Evolutionary conservation across 1,140 invertebrate species (phyloP).

Genomic region (Galendromus occidentalis): DNA sequence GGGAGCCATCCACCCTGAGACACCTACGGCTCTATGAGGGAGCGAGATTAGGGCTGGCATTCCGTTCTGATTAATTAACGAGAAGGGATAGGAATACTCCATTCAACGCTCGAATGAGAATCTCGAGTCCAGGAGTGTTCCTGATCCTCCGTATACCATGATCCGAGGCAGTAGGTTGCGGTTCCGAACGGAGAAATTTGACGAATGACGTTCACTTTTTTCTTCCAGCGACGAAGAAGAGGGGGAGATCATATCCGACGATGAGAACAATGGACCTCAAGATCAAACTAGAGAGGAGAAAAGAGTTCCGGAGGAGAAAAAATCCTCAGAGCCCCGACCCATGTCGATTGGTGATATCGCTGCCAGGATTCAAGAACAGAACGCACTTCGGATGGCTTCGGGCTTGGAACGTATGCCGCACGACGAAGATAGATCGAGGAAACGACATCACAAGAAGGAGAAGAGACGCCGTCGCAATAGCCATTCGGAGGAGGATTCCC

Average conservation of each 20-base stretch:
- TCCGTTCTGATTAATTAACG: no score
- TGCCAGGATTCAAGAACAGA: background rate
- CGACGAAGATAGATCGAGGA: background rate
- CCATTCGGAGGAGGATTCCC: background rate
- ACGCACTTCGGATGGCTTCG: background rate
- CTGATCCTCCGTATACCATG: no score
- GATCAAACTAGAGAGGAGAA: conserved; percentile 12
- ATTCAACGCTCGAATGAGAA: no score
- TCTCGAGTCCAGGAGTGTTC: no score
- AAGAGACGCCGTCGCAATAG: background rate
- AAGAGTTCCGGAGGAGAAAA: background rate
- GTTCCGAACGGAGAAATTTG: no score
- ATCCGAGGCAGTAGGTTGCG: no score
- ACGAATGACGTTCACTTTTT: no score
- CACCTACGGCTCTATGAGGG: no score
- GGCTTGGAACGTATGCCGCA: background rate
- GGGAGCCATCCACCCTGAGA: no score
- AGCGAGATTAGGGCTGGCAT: no score
- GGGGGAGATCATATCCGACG: conserved; percentile 13
- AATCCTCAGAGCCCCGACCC: background rate
- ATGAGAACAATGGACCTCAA: background rate
- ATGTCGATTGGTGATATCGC: conserved; percentile 4
- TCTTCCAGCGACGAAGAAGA: conserved; percentile 15
- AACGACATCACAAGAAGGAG: background rate
- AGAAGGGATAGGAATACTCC: no score